Base-by-base conservation (phyloP, 2,113 vertebrate genomes). In the Corvus moneduloides region DNA sequence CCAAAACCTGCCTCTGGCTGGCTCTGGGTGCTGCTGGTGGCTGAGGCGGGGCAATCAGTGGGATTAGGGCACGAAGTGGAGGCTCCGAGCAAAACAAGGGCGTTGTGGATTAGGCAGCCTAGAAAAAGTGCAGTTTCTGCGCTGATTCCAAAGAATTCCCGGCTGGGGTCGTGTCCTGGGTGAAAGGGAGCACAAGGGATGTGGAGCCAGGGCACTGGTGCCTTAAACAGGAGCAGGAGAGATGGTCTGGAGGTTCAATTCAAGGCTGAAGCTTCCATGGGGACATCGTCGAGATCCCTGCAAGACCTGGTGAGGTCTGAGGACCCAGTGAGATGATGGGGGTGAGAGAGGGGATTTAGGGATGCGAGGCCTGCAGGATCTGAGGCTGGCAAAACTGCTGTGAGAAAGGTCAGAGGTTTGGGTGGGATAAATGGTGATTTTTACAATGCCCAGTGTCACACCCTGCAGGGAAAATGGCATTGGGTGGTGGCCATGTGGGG, bases 151-250 rank as follows among this genome's bases (percentile, higher is more conserved):
- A 23, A 3, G 15, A 15, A 58, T 16, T 58, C 12, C 49, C 10
- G 0, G 0, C 19, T 2, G 16, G 52, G 54, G 58, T 16, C 0
- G 0, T 10, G 68, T 0, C 2, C 43, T 32, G 64, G n/a, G 68
- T n/a, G 33, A 44, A 12, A 46, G 75, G 61, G 37, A 56, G n/a
- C 20, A 2, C 16, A 4, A 0, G 44, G 67, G 33, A 7, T 3
- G 23, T 1, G 17, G 37, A 61, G 84, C 32, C 32, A 64, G 58
- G 76, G 55, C 55, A 16, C 14, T 1, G 10, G 1, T 10, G 46
- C 32, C 26, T 33, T 13, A 1, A 56, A 30, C 1, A 55, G 43
- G 30, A 85, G 71, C 30, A 52, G 44, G 30, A 54, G 49, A 0
- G 26, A 30, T 28, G 52, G n/a, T 54, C 54, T 20, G 44, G 24